A percentile compares a stretch with the other conserved stretches of the same genome.
phyloP scores from a whole-genome alignment of 2,113 vertebrate species.

The Coracopsis vasa region DNA sequence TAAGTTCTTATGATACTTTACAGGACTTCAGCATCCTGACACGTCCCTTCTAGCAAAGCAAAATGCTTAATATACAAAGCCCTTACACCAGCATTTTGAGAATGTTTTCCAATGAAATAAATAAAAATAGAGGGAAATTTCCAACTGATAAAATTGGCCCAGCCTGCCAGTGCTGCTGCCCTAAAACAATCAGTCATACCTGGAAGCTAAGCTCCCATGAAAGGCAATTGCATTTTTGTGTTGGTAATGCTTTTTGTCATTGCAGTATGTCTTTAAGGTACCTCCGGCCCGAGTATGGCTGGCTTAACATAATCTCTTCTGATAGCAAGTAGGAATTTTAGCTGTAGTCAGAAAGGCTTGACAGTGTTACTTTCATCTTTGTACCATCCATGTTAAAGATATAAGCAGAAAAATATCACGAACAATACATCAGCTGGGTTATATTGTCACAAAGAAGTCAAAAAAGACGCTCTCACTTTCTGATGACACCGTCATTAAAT shows the following conservation, averaged over 20 bases:
- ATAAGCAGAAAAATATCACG: slow-evolving; percentile 25
- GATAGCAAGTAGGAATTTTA: slow-evolving; percentile 22
- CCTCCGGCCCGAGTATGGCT: not conserved
- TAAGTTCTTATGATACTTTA: not conserved
- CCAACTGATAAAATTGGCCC: not conserved
- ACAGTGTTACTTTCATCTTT: slow-evolving; percentile 3
- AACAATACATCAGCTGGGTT: not conserved
- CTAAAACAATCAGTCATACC: slow-evolving; percentile 61
- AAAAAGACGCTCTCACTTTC: not conserved
- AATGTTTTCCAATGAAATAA: not conserved
- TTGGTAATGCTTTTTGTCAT: slow-evolving; percentile 44
- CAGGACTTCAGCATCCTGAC: not conserved
- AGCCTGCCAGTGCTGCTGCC: slow-evolving; percentile 13
- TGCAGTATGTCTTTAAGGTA: slow-evolving; percentile 52
- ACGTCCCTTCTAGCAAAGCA: not conserved
- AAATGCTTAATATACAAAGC: not conserved
- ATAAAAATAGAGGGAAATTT: slow-evolving; percentile 28
- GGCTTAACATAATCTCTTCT: slow-evolving; percentile 30
- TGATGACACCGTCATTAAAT: not conserved
- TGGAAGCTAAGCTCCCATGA: slow-evolving; percentile 40
- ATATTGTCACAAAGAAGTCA: not conserved
- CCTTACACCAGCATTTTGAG: not conserved
- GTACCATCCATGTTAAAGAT: not conserved
- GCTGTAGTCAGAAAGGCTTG: not conserved
- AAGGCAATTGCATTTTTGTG: slow-evolving; percentile 7